Evolutionary conservation across 2,888 invertebrate genomes (phyloP).

Genomic region (Macrosoma leucophasiata): DNA sequence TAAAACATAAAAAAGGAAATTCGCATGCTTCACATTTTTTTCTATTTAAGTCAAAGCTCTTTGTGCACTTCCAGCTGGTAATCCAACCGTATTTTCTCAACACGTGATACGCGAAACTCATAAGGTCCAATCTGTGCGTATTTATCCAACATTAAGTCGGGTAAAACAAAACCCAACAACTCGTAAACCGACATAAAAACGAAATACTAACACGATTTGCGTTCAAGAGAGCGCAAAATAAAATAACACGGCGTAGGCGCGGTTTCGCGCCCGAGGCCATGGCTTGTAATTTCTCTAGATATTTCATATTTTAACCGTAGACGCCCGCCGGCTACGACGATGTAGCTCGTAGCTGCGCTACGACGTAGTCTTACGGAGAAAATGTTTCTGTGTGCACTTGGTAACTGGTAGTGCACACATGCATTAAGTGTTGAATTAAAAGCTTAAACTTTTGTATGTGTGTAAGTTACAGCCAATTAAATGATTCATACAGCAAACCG

Average conservation of each 20-base stretch:
- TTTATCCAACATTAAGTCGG: constrained; percentile 26
- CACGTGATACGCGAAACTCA: constrained; percentile 9
- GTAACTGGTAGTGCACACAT: too few relatives aligned
- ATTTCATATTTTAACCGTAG: constrained; percentile 64
- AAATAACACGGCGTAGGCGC: constrained; percentile 69
- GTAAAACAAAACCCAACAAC: constrained; percentile 37
- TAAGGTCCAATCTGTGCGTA: constrained; percentile 24
- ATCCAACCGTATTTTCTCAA: constrained; percentile 20
- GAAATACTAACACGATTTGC: constrained; percentile 45
- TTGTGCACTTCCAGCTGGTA: too few relatives aligned
- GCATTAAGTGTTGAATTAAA: too few relatives aligned
- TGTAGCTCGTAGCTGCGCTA: constrained; percentile 50
- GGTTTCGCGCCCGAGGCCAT: constrained; percentile 54
- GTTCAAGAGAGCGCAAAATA: constrained; percentile 71
- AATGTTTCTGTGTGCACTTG: too few relatives aligned
- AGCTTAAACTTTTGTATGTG: too few relatives aligned
- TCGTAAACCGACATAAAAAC: constrained; percentile 48
- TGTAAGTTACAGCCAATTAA: too few relatives aligned
- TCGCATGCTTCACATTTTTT: too few relatives aligned
- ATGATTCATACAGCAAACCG: too few relatives aligned
- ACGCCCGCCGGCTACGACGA: constrained; percentile 54
- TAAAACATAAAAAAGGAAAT: too few relatives aligned
- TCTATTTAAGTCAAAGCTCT: too few relatives aligned
- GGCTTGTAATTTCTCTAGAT: constrained; percentile 66
- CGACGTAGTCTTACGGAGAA: too few relatives aligned